phyloP scores from a whole-genome alignment of 1,140 invertebrate species.

The Rhizoglyphus robini region DNA sequence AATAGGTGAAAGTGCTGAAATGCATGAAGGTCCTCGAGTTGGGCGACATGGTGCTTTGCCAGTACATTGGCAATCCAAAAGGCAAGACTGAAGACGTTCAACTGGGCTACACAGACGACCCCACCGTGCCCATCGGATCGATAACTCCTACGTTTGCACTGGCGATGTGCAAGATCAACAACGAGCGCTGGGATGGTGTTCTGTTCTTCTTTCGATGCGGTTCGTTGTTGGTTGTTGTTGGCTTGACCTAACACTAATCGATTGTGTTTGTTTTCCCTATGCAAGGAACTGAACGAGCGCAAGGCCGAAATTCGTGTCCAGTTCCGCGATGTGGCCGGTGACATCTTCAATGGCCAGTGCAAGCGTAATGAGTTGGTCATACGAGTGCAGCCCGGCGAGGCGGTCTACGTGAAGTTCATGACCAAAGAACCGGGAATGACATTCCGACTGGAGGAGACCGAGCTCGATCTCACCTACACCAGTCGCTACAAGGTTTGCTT shows the following conservation, averaged over 20 bases:
- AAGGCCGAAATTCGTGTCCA: constrained; percentile 21
- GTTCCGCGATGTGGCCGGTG: constrained; percentile 15
- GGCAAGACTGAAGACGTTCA: constrained; percentile 23
- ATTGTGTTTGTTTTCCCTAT: background rate
- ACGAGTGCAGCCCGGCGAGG: constrained; percentile 20
- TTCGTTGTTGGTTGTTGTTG: constrained; percentile 12
- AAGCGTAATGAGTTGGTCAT: constrained; percentile 21
- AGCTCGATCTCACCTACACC: constrained; percentile 41
- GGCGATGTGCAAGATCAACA: constrained; percentile 28
- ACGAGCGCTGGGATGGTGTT: constrained; percentile 32
- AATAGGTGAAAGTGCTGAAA: constrained; percentile 27
- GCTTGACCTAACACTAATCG: background rate
- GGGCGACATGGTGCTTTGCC: constrained; percentile 28
- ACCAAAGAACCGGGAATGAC: constrained; percentile 30
- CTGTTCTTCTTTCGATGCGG: constrained; percentile 31
- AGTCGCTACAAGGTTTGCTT: constrained; percentile 36
- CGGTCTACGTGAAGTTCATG: constrained; percentile 14
- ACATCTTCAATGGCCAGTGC: constrained; percentile 10
- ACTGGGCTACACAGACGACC: constrained; percentile 25
- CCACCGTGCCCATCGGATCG: constrained; percentile 21
- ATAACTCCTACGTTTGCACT: constrained; percentile 34
- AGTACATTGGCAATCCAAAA: constrained; percentile 31
- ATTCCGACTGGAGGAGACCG: constrained; percentile 39
- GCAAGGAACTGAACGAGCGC: constrained; percentile 36
- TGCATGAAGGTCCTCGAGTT: constrained; percentile 24